Base-by-base conservation (phyloP, 2,888 invertebrate genomes). In the Meliscaeva auricollis region DNA sequence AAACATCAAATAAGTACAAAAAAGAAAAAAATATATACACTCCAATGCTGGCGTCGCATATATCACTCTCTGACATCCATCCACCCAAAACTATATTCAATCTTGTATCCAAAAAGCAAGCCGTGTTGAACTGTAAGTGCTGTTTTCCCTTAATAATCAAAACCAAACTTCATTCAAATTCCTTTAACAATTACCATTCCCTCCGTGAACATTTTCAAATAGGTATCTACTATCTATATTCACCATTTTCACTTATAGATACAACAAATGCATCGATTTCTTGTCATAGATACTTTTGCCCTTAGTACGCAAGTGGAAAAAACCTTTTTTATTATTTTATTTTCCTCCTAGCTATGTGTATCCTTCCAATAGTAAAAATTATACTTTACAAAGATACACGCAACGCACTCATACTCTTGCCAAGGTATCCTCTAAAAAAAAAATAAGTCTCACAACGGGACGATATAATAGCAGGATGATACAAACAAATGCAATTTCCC, bases 401-500 rank as follows among this genome's bases (percentile, higher is more conserved):
- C 46, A 84, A 72, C 64, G 56, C 79, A 84, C 79, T 76, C 79
- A 84, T 17, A 79, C 79, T 60, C 60, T 52, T 11, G 11, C 44
- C n/a, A 41, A 17, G n/a, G 11, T 35, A 66, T 56, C 30, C 66
- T 8, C 11, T 38, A 38, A 38, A 38, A 32, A 70, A 35, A 35
- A 68, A 50, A 68, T n/a, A 30, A 50, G 4, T 50, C 50, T 22
- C n/a, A 60, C 50, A 69, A 22, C 58, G 30, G 15, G 17, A 46
- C n/a, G 17, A 52, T 22, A 52, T 32, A 56, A 56, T 15, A 54
- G 35, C 32, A 83, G 26, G 64, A 44, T 66, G 58, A 64, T 64
- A 81, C 76, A 46, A 81, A 66, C 77, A 82, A 87, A 82, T 87
- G 87, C 87, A 87, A 78, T 87, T 87, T 87, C 54, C 87, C 87